phyloP scores from a whole-genome alignment of 2,797 vertebrate species.

The Hippoglossus hippoglossus region DNA sequence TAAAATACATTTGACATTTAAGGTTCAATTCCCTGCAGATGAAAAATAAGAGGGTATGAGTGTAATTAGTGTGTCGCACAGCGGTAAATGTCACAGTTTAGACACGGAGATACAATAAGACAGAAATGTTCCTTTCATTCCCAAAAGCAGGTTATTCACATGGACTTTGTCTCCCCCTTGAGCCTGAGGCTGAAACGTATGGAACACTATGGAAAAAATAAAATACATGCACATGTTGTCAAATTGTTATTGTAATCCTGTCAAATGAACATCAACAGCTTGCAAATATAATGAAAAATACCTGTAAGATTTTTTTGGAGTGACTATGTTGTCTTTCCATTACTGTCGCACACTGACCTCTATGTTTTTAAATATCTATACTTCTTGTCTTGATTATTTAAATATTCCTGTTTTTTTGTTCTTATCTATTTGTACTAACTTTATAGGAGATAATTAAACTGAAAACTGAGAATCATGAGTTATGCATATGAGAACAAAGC shows the following conservation, averaged over 20 bases:
- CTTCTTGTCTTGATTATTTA: background rate
- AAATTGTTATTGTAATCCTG: too few species aligned
- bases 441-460: too few species aligned
- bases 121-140: background rate
- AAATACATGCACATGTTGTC: too few species aligned
- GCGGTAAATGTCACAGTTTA: conserved; percentile 45
- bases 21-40: conserved; percentile 13
- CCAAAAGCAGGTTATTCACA: background rate
- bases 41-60: conserved; percentile 17
- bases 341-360: too few species aligned
- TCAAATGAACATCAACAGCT: too few species aligned
- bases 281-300: too few species aligned
- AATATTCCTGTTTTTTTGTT: background rate
- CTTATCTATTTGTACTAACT: background rate
- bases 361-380: too few species aligned
- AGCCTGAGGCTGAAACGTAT: conserved; percentile 47
- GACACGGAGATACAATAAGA: background rate
- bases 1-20: conserved; percentile 49
- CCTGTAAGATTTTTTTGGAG: too few species aligned
- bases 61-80: conserved; percentile 34
- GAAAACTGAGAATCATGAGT: too few species aligned
- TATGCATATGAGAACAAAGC: too few species aligned
- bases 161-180: conserved; percentile 58
- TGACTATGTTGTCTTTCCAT: too few species aligned
- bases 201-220: background rate